Base-by-base conservation (phyloP, 2,888 invertebrate genomes). In the Drosophila conformis region DNA sequence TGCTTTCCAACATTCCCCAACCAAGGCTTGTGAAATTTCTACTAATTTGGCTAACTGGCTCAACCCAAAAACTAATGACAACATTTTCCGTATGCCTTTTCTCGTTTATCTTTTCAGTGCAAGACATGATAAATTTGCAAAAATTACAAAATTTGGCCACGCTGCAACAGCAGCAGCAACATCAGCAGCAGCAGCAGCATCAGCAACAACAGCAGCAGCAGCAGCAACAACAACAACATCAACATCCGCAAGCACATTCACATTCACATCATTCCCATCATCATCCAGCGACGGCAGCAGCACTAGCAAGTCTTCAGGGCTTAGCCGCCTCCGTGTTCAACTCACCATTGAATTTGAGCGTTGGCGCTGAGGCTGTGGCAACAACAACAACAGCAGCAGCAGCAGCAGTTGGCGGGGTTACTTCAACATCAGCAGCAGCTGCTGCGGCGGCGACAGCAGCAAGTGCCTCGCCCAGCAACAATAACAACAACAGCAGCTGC, bases 291-390 rank as follows among this genome's bases (percentile, higher is more conserved):
- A 81, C 90, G 78, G 83, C 90, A 62, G 95, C 95, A 33, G 95
- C 95, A 87, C 94, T 95, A 74, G 95, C 96, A 68, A 95, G 95
- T 83, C 94, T 95, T 81, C 95, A 95, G 91, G 95, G 94, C 91
- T 92, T 94, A 88, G 93, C 94, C 33, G 94, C 94, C 78, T 94
- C 94, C 81, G 95, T 96, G 90, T 96, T 96, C 93, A 96, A 97
- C 93, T 96, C 97, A 69, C 97, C 97, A 38, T 94, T 97, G 86
- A 97, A 97, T 93, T 94, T 97, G 88, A 97, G 97, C 93, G 96
- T 97, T 87, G 96, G 96, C 90, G 91, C 91, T 36, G 87, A 89
- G 78, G 82, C 81, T 36, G 69, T 73, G 59, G 72, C 78, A 69
- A 40, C 84, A 63, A 38, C 81, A 60, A 65, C 82, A 25, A 64